phyloP scores from a whole-genome alignment of 1,140 invertebrate genomes.

The Wiebesia pumilae region DNA sequence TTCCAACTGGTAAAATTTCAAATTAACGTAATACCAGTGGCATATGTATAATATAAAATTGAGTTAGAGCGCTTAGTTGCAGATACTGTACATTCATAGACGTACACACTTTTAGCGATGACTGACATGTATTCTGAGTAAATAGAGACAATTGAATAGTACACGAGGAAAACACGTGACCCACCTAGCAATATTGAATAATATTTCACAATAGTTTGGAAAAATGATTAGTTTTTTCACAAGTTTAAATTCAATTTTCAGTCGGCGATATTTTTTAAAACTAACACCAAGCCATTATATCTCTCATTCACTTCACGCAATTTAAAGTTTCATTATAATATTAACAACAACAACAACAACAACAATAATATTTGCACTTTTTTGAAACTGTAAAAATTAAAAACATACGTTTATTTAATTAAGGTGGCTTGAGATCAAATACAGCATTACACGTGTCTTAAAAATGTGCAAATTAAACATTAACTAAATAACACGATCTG shows the following conservation, averaged over 20 bases:
- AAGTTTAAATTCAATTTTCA: background rate
- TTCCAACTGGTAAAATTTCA: constrained; percentile 15
- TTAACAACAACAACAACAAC: too few species aligned
- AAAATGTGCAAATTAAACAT: background rate
- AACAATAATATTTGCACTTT: too few species aligned
- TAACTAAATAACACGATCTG: background rate
- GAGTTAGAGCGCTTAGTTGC: background rate
- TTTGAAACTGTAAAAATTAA: too few species aligned
- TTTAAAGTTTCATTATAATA: too few species aligned
- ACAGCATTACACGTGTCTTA: too few species aligned
- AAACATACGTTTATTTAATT: too few species aligned
- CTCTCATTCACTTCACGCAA: too few species aligned
- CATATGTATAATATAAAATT: background rate
- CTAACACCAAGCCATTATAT: too few species aligned
- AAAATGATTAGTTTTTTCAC: too few species aligned
- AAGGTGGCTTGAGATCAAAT: too few species aligned
- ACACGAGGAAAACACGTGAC: background rate
- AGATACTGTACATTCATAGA: background rate
- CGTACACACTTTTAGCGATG: background rate
- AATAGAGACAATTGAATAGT: constrained; percentile 28
- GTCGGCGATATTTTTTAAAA: too few species aligned
- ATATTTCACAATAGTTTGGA: background rate
- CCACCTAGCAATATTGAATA: background rate
- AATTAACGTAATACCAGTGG: background rate
- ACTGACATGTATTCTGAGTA: background rate